A percentile compares a stretch with the other conserved stretches of the same genome.
These are phyloP conservation scores for Spodoptera frugiperda DNA, from an alignment of 1,140 invertebrate genomes.

Conservation along the genomic window DNA sequence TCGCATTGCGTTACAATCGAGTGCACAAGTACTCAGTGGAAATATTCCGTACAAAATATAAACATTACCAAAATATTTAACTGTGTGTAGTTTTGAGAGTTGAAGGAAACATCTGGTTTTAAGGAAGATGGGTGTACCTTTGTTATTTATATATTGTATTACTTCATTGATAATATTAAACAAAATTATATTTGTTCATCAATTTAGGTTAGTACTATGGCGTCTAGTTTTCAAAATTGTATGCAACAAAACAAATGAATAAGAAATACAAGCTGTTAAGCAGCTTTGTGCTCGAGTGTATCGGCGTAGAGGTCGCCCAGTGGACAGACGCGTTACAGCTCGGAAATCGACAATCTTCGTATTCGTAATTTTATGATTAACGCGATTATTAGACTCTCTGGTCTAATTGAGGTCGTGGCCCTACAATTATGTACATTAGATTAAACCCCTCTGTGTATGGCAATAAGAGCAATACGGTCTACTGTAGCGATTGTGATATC, in stretches of 20 bases:
- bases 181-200: too few relatives aligned
- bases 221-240: not conserved
- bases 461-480: slow-evolving; percentile 36
- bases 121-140: not conserved
- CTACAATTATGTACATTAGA: slow-evolving; percentile 60
- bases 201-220: not conserved
- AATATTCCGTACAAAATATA: not conserved
- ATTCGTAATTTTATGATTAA: slow-evolving; percentile 74
- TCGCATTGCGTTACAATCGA: slow-evolving; percentile 56
- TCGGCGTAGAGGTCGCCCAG: slow-evolving; percentile 60
- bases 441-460: slow-evolving; percentile 52
- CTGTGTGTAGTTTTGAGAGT: too few relatives aligned
- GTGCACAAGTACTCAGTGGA: slow-evolving; percentile 29
- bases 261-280: not conserved
- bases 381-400: slow-evolving; percentile 66
- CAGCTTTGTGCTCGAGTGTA: slow-evolving; percentile 52
- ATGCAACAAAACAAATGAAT: not conserved
- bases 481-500: slow-evolving; percentile 31
- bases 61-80: not conserved
- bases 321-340: slow-evolving; percentile 57
- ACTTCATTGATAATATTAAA: too few relatives aligned
- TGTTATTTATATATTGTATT: not conserved
- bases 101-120: too few relatives aligned
- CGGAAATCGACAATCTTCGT: slow-evolving; percentile 71
- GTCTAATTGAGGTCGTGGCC: slow-evolving; percentile 74